These are phyloP conservation scores for Nephrotoma guestfalica DNA, from an alignment of 2,888 invertebrate species.

Conservation along the genomic window DNA sequence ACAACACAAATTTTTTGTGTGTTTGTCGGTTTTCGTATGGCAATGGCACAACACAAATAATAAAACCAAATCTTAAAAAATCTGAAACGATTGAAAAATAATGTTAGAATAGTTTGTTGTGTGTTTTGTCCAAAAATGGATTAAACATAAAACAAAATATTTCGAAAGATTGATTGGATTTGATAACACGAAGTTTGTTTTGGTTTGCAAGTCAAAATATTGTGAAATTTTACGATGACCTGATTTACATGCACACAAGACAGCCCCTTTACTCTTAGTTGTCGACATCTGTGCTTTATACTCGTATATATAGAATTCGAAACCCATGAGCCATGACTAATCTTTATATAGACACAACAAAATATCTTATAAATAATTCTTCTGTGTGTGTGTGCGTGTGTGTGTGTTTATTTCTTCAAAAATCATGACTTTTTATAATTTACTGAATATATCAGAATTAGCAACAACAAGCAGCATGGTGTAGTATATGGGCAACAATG, in stretches of 20 bases:
- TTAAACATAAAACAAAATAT: neutral
- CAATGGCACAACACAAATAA: neutral
- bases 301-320: neutral
- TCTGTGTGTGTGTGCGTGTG: neutral
- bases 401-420: neutral
- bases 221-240: neutral
- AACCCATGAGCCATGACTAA: neutral
- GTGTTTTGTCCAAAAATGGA: neutral
- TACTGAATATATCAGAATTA: neutral
- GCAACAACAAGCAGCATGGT: neutral
- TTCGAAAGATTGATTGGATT: neutral
- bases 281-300: neutral
- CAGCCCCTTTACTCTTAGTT: neutral
- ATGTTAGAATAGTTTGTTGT: neutral
- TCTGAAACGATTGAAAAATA: neutral
- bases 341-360: neutral
- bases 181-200: neutral
- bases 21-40: neutral
- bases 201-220: neutral
- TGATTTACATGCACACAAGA: neutral
- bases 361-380: neutral
- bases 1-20: neutral
- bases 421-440: neutral
- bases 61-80: neutral
- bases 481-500: neutral